A percentile compares a stretch with the other conserved stretches of the same genome.
Conservation (phyloP, 2,888 invertebrate species). For the Rosalia funebris region DNA sequence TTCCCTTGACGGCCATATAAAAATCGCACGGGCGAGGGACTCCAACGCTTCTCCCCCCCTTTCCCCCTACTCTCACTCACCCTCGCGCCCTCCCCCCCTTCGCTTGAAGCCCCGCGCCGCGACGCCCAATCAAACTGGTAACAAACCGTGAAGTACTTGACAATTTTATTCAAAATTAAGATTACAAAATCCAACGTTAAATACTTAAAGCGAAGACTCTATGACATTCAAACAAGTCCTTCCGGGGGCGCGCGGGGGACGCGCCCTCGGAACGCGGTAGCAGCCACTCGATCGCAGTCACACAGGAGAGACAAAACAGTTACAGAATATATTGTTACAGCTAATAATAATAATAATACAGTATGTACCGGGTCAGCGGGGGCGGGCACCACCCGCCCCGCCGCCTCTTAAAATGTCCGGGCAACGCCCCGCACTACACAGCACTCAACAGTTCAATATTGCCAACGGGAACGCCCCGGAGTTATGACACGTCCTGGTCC, state of each 20-base stretch:
- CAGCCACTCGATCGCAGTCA: slow-evolving; percentile 42
- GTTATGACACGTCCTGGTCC: slow-evolving; percentile 96
- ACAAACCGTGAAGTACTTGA: slow-evolving; percentile 39
- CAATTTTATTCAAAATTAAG: slow-evolving; percentile 41
- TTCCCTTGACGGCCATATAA: too few relatives aligned
- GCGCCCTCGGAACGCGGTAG: slow-evolving; percentile 29
- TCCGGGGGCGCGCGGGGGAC: slow-evolving; percentile 25
- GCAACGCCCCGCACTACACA: slow-evolving; percentile 54
- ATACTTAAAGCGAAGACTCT: slow-evolving; percentile 45
- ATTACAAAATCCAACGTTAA: slow-evolving; percentile 45
- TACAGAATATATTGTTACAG: slow-evolving; percentile 56
- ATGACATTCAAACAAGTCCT: slow-evolving; percentile 39
- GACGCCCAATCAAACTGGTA: slow-evolving; percentile 24
- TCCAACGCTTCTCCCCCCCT: too few relatives aligned
- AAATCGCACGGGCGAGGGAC: too few relatives aligned
- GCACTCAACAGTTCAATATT: slow-evolving; percentile 53
- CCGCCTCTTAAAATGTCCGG: slow-evolving; percentile 44
- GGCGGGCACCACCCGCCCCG: slow-evolving; percentile 40
- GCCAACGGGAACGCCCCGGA: slow-evolving; percentile 47
- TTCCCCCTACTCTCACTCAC: too few relatives aligned
- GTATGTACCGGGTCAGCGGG: slow-evolving; percentile 57
- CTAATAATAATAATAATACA: slow-evolving; percentile 62
- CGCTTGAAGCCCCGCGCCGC: neutral
- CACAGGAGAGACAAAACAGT: slow-evolving; percentile 51
- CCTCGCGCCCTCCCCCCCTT: slow-evolving; percentile 20